These are phyloP conservation scores for Gymnothorax javanicus DNA, from an alignment of 2,797 vertebrate genomes.

Conservation along the genomic window DNA sequence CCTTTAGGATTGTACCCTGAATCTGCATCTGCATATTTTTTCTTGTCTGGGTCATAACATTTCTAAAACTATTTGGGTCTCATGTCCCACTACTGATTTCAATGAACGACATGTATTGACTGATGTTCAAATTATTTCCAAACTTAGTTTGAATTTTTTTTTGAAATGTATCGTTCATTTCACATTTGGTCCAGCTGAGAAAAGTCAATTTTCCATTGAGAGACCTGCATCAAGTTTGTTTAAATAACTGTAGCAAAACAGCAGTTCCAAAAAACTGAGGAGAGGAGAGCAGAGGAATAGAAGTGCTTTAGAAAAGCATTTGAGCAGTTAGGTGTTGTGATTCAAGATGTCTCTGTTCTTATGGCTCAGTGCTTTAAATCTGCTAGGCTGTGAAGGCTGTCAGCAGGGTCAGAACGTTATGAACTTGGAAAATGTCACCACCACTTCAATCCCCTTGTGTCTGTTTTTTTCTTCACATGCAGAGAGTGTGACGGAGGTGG, in stretches of 20 bases:
- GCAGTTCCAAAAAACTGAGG: too few relatives aligned
- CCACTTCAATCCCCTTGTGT: background rate
- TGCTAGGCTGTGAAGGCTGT: background rate
- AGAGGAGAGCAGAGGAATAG: too few relatives aligned
- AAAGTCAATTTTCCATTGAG: too few relatives aligned
- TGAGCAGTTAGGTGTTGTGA: background rate
- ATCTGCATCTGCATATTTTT: too few relatives aligned
- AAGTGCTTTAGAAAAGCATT: background rate
- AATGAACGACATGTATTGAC: background rate
- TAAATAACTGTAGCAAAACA: too few relatives aligned
- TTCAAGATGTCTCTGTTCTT: background rate
- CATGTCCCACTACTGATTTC: background rate
- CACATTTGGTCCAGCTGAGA: too few relatives aligned
- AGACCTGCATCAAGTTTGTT: too few relatives aligned
- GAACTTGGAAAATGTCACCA: background rate
- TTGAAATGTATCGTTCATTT: too few relatives aligned
- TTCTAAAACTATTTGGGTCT: background rate
- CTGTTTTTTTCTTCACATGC: constrained; percentile 43
- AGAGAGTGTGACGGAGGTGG: constrained; percentile 97
- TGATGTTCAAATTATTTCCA: background rate
- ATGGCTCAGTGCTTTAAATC: too few relatives aligned
- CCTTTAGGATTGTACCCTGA: too few relatives aligned
- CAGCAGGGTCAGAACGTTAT: constrained; percentile 8
- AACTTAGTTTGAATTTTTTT: background rate
- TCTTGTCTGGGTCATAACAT: too few relatives aligned